Conservation (phyloP, 2,113 vertebrate species). For the Xerus inauris region DNA sequence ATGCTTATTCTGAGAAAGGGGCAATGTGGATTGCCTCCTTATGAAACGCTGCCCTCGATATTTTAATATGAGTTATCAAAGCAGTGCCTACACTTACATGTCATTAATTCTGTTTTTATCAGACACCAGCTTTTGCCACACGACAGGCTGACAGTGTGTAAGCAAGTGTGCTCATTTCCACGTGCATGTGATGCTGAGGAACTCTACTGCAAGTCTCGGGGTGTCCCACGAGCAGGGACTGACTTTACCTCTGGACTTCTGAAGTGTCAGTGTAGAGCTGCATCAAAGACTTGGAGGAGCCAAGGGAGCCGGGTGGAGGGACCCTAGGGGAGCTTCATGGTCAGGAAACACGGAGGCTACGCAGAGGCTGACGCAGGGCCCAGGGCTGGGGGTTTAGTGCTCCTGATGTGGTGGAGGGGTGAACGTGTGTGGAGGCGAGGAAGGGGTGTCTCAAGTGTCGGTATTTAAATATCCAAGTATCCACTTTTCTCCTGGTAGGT, state of each 20-base stretch:
- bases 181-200: rapidly evolving
- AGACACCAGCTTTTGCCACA: neutral
- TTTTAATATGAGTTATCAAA: neutral
- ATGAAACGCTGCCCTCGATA: neutral
- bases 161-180: neutral
- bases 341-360: rapidly evolving
- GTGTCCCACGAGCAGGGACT: neutral
- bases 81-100: neutral
- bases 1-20: neutral
- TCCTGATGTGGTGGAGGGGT: neutral
- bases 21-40: neutral
- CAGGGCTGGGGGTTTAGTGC: neutral
- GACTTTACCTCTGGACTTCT: neutral
- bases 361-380: rapidly evolving
- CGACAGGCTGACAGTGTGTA: neutral
- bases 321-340: rapidly evolving
- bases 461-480: neutral
- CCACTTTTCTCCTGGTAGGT: neutral
- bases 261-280: neutral
- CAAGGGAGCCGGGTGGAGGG: neutral
- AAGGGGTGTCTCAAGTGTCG: neutral
- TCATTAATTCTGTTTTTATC: neutral
- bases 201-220: neutral
- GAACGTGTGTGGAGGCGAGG: neutral
- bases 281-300: neutral